Evolutionary conservation across 2,888 invertebrate species (phyloP), one percentile per base, ranked within the genome.

Genomic region (Lasioglossum figueresi): DNA sequence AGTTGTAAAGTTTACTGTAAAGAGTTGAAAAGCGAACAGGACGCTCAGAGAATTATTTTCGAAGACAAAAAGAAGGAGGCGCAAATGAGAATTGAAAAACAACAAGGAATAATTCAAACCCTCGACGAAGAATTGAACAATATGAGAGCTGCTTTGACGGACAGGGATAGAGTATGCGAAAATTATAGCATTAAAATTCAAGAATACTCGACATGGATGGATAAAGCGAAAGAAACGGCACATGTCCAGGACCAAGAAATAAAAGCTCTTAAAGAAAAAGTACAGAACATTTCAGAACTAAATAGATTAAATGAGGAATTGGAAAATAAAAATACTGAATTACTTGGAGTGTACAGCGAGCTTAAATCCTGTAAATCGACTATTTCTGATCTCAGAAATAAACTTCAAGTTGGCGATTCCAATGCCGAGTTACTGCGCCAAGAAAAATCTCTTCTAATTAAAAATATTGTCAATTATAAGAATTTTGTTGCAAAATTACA

Each of bases 381-480:
- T 27, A 90, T 91, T 19, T 86, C 86, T 14, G 91, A 92, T 71
- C 86, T 93, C 45, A 85, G 78, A n/a, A 88, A 89, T 16, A 88
- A 88, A 68, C 27, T 88, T 19, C 85, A 87, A 23, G 77, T 59
- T 1, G 85, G 87, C 27, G 84, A 73, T 70, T 88, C 82, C 40
- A 85, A 91, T 63, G 88, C 90, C 40, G 90, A 85, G 76, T 84
- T 88, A 76, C 74, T 92, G 63, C 87, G 74, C 34, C 88, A 87
- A 78, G 91, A 92, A 72, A 93, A 91, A 48, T 89, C 80, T 45
- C 87, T 79, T 82, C 87, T 93, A 19, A 86, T 91, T n/a, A 87
- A 87, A 31, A 87, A 89, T 80, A 88, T 94, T 34, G 75, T 88
- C 48, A 82, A 87, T 34, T 93, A 89, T 63, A 92, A 88, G 79